Evolutionary conservation across 2,797 vertebrate genomes (phyloP), one percentile per base, ranked within the genome.

Genomic region (Avahi laniger): DNA sequence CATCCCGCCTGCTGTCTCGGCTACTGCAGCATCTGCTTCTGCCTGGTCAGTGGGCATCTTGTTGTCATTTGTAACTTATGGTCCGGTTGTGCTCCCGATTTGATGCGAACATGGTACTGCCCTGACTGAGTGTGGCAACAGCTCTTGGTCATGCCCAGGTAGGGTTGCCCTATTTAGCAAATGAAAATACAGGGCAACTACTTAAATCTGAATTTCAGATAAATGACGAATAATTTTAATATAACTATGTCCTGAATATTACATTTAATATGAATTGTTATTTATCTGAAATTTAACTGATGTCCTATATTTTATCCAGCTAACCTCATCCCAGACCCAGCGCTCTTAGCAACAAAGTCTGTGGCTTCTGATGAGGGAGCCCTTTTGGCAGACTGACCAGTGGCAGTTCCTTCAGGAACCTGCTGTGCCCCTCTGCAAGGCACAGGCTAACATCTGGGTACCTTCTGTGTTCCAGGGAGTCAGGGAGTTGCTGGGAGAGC

Each of bases 141-240:
- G 59, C 28, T 82, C 80, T 89, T 41, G n/a, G 41, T 70, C 57
- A 89, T 80, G 26, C 43, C 46, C 48, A 54, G 75, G 1, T 38
- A 57, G 14, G 26, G 57, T 22, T 35, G 24, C 9, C 63, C 52
- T 61, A 73, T n/a, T 78, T 90, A 86, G 80, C 50, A 81, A 95
- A 75, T 75, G 48, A 88, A 95, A 94, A 73, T 65, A 63, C 0
- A 76, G 46, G 59, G 79, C 4, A 48, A 5, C 33, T n/a, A 17
- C 10, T 83, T 92, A 94, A 67, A 95, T 72, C 18, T 57, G n/a
- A 84, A 78, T 73, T 84, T 88, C 48, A 78, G 84, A 90, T 85
- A 91, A 86, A 91, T 30, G 89, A 63, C 17, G 10, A 41, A 10
- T 59, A 73, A 35, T 43, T 91, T 76, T 54, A 46, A 33, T 33